Base-by-base conservation (phyloP, 2,797 vertebrate genomes). In the Loriculus beryllinus region DNA sequence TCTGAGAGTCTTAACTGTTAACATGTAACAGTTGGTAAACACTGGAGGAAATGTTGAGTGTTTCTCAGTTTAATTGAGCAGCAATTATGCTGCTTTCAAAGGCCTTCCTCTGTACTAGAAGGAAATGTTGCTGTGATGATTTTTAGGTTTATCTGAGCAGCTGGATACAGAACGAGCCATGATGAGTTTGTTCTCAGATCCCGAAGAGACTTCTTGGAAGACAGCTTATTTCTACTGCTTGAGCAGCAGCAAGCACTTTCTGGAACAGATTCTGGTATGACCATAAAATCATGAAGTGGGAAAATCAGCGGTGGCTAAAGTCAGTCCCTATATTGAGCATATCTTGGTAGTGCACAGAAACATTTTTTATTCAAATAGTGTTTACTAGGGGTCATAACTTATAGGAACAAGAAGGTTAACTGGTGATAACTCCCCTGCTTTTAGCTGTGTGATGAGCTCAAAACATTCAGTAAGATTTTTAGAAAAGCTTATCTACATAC, bases 181-280 rank as follows among this genome's bases (percentile, higher is more conserved):
- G 90, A 97, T 99, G 93, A 97, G 97, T 72, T 96, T 99, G 76
- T 99, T 99, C 92, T 98, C 98, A 74, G 97, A 98, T 90, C 96
- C 97, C 7, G 97, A 98, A 83, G 98, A 98, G 67, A 84, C 88
- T 39, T 94, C 98, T 43, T 99, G 99, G 99, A 99, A 99, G 97
- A 97, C 96, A 81, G 97, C 98, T 77, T 99, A 98, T 93, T 99
- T 99, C 95, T 99, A 99, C 97, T 99, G 98, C 97, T 98, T 99
- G 93, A 99, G 97, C 93, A 99, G 98, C 90, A 98, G 97, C 91
- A 99, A 99, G 92, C 99, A 99, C 97, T 99, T 99, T 96, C 98
- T 99, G 15, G 99, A 99, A 93, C 99, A 99, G 95, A 98, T 99
- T 89, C 94, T 99, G 98, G 99, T 99, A 97, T 16, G 76, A 63